Evolutionary conservation across 2,113 vertebrate genomes (phyloP).

Genomic region (Ciconia boyciana): DNA sequence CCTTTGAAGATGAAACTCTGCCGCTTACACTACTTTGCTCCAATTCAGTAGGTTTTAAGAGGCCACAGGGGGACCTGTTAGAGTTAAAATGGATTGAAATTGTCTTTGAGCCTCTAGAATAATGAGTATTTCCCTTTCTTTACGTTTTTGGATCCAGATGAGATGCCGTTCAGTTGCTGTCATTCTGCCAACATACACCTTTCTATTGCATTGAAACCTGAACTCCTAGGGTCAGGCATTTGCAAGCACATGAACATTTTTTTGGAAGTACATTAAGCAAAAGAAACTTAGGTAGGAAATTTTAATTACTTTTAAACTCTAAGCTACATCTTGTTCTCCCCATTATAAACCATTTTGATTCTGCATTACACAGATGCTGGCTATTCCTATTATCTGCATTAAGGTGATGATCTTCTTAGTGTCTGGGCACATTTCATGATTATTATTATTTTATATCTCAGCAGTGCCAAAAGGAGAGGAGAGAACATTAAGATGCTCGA

Average conservation of each 20-base stretch:
- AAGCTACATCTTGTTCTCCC: slow-evolving; percentile 30
- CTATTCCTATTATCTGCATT: slow-evolving; percentile 37
- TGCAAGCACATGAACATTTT: background rate
- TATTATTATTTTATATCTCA: slow-evolving; percentile 43
- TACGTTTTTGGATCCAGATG: slow-evolving; percentile 72
- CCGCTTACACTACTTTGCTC: slow-evolving; percentile 57
- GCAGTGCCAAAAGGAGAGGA: slow-evolving; percentile 27
- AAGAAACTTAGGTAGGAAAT: slow-evolving; percentile 53
- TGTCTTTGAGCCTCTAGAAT: slow-evolving; percentile 70
- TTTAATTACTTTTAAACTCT: slow-evolving; percentile 63
- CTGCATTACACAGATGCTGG: background rate
- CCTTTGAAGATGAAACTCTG: slow-evolving; percentile 72
- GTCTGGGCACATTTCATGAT: slow-evolving; percentile 10
- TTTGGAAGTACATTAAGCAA: slow-evolving; percentile 56
- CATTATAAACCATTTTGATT: slow-evolving; percentile 47
- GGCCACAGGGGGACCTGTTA: slow-evolving; percentile 67
- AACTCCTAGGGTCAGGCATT: slow-evolving; percentile 55
- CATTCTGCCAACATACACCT: slow-evolving; percentile 32
- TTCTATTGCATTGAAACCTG: slow-evolving; percentile 33
- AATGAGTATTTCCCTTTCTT: slow-evolving; percentile 73
- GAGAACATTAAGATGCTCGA: background rate
- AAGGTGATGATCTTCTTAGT: slow-evolving; percentile 45
- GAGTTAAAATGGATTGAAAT: slow-evolving; percentile 71
- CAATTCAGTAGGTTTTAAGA: slow-evolving; percentile 74
- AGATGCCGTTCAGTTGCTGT: slow-evolving; percentile 52